phyloP scores from a whole-genome alignment of 2,113 vertebrate species.

The Apistogramma diplotaenia region DNA sequence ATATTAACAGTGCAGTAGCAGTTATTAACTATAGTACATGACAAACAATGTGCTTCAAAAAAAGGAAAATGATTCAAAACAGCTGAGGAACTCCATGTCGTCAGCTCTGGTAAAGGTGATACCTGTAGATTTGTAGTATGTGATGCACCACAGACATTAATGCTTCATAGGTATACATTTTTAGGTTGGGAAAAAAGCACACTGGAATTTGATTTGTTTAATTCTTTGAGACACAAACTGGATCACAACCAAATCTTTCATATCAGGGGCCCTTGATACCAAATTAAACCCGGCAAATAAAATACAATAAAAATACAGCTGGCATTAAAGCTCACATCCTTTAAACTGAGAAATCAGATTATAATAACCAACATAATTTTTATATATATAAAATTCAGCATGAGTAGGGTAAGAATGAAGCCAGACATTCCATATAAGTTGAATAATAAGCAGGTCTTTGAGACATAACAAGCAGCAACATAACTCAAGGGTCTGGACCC shows the following conservation, averaged over 20 bases:
- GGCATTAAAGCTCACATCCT: slow-evolving; percentile 30
- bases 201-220: slow-evolving; percentile 34
- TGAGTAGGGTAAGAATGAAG: slow-evolving; percentile 37
- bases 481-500: slow-evolving; percentile 29
- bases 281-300: slow-evolving; percentile 38
- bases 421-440: slow-evolving; percentile 35
- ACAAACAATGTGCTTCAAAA: not conserved
- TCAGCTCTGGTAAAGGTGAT: not conserved
- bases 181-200: not conserved
- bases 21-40: not conserved
- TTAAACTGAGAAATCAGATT: slow-evolving; percentile 38
- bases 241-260: slow-evolving; percentile 11
- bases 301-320: slow-evolving; percentile 9
- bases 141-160: not conserved
- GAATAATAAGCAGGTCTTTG: slow-evolving; percentile 60
- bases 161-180: not conserved
- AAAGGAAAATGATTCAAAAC: not conserved
- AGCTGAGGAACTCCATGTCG: too few species aligned
- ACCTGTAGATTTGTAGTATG: not conserved
- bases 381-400: slow-evolving; percentile 39
- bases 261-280: slow-evolving; percentile 7
- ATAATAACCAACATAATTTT: slow-evolving; percentile 19
- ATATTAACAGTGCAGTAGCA: not conserved
- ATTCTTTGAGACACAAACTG: slow-evolving; percentile 49
- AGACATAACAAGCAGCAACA: slow-evolving; percentile 69